Evolutionary conservation across 2,888 invertebrate genomes (phyloP), one percentile per base, ranked within the genome.

Genomic region (Labia minor): DNA sequence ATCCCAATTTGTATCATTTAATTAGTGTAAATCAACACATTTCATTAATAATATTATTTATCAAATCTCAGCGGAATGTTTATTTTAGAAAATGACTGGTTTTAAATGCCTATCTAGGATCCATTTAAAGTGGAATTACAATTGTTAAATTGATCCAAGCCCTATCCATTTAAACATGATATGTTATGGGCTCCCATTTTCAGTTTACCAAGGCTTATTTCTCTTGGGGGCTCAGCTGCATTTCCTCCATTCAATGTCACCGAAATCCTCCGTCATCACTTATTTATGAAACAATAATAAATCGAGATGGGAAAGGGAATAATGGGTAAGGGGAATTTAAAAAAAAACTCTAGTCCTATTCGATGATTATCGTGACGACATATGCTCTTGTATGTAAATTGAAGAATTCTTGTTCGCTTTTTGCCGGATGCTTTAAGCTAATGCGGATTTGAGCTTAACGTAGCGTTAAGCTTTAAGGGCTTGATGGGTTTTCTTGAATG

Each of bases 401-500:
- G 49, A 49, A 49, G 49, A 49, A n/a, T 49, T 49, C 49, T 4
- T 49, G 49, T 49, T 49, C 49, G 16, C 49, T 49, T 49, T 49
- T 49, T 49, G 49, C 49, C 49, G 49, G 49, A 49, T 49, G 49
- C 49, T 49, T 49, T 49, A 49, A 14, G 49, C 49, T 49, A 49
- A 49, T 49, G 49, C 49, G 49, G 49, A 49, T 49, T 49, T 49
- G 16, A 49, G 49, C 49, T 49, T 49, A 49, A 49, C 49, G 49
- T 49, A 49, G 8, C 49, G 49, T 49, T 49, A 49, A 49, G 49
- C 49, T 49, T 49, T 49, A 49, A 49, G 49, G 49, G 49, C 49
- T 49, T 49, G 49, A 49, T 49, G 49, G 49, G 49, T 49, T 49
- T 49, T 49, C 49, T 49, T 49, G 49, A 4, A 49, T 49, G 49